phyloP scores from a whole-genome alignment of 2,797 vertebrate species.

The Falco naumanni region DNA sequence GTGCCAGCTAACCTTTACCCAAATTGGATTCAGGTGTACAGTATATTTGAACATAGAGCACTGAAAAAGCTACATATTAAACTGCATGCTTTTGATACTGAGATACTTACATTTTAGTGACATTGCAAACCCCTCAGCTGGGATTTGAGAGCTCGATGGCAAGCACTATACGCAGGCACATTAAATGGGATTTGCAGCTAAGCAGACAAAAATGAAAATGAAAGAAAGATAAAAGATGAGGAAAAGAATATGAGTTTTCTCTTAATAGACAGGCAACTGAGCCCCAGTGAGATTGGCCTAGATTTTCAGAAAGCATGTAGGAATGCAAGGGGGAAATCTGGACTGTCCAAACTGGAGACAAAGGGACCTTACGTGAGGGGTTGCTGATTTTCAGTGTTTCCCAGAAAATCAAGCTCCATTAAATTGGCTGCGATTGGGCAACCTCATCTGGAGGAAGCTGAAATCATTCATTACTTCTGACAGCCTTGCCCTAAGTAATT shows the following conservation, averaged over 20 bases:
- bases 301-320: background rate
- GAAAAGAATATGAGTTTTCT: background rate
- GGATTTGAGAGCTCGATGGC: background rate
- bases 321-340: background rate
- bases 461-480: background rate
- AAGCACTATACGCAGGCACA: rapidly evolving
- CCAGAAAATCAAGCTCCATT: background rate
- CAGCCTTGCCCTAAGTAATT: background rate
- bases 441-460: background rate
- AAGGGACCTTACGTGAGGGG: background rate
- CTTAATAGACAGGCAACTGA: background rate
- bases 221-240: background rate
- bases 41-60: background rate
- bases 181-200: background rate
- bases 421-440: background rate
- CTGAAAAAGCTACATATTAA: background rate
- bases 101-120: background rate
- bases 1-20: background rate
- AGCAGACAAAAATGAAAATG: background rate
- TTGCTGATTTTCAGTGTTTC: background rate
- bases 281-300: rapidly evolving
- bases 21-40: background rate
- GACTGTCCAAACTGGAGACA: background rate
- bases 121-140: background rate
- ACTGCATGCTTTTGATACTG: background rate